phyloP scores from a whole-genome alignment of 2,888 invertebrate species.

The Andrena flavipes region DNA sequence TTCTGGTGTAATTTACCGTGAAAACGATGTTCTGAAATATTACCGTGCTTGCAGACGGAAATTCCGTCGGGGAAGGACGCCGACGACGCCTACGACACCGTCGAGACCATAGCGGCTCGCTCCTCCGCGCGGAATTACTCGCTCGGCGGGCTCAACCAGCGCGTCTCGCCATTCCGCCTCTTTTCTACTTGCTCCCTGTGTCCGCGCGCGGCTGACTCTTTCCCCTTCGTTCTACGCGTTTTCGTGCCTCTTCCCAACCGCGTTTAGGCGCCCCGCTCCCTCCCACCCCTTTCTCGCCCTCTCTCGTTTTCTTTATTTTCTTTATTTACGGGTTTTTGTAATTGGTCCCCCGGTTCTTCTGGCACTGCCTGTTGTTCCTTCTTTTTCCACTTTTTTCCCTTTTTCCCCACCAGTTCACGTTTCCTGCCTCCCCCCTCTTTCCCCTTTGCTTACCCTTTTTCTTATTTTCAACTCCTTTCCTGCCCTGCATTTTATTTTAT shows the following conservation, averaged over 20 bases:
- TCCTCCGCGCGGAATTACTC: constrained; percentile 54
- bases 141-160: constrained; percentile 17
- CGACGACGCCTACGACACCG: constrained; percentile 44
- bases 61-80: constrained; percentile 55
- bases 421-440: too few species aligned
- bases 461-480: neutral
- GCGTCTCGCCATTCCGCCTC: neutral
- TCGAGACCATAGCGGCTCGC: constrained; percentile 36
- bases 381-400: neutral
- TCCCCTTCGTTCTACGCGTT: neutral
- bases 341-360: constrained; percentile 5
- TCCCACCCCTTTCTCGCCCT: neutral
- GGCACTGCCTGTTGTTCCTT: neutral
- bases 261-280: neutral
- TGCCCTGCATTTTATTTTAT: neutral
- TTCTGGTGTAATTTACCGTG: constrained; percentile 73
- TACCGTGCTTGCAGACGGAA: constrained; percentile 65
- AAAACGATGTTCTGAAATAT: constrained; percentile 73
- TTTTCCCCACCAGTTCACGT: neutral
- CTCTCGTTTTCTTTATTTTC: constrained; percentile 25
- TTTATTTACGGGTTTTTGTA: constrained; percentile 2
- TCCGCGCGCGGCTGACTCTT: neutral
- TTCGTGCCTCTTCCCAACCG: neutral
- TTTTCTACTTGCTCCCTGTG: neutral
- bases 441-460: too few species aligned